These are phyloP conservation scores for Mus minutoides DNA, from an alignment of 2,797 vertebrate genomes.

Conservation along the genomic window DNA sequence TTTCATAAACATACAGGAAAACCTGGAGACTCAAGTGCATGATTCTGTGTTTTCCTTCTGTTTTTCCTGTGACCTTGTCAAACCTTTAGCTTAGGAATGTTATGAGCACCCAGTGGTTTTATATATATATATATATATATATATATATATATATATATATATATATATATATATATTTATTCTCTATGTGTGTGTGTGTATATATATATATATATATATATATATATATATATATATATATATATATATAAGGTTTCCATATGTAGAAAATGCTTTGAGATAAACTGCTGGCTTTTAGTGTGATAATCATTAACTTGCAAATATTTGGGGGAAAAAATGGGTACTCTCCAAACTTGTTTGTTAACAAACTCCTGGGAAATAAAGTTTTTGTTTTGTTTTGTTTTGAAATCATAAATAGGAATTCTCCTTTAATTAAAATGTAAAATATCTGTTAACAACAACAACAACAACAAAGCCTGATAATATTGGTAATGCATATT, in stretches of 20 bases:
- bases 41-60: no score
- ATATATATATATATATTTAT: not conserved
- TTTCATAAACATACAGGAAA: not conserved
- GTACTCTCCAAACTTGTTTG: not conserved
- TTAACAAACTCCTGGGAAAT: not conserved
- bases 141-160: not conserved
- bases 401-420: not conserved
- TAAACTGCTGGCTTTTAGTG: not conserved
- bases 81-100: no score
- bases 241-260: not conserved
- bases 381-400: not conserved
- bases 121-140: not conserved
- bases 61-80: no score
- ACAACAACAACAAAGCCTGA: not conserved
- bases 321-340: not conserved
- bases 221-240: not conserved
- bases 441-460: not conserved
- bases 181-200: no score
- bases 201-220: not conserved
- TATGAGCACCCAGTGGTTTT: no score
- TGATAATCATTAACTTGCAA: not conserved
- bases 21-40: not conserved
- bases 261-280: not conserved
- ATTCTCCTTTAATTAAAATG: not conserved
- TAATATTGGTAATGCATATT: not conserved